Evolutionary conservation across 2,797 vertebrate species (phyloP).

Genomic region (Myotis pilosus): DNA sequence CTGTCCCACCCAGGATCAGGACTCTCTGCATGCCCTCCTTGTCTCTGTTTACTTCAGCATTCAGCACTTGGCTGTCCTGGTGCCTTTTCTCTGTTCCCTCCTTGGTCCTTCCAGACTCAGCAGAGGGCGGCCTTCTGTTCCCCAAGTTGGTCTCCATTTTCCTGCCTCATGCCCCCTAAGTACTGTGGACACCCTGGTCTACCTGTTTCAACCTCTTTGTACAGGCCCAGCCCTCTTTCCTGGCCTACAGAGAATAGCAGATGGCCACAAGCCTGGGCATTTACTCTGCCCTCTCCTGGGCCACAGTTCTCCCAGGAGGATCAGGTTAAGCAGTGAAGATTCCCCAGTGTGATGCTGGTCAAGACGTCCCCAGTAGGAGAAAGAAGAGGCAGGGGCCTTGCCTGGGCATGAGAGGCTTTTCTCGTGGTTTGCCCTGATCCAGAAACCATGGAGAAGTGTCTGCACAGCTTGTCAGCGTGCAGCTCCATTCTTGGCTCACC

Average conservation of each 20-base stretch:
- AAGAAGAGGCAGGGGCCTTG: background rate
- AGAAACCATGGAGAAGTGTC: background rate
- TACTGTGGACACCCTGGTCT: background rate
- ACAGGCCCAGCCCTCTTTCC: background rate
- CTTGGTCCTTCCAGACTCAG: background rate
- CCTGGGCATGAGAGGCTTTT: background rate
- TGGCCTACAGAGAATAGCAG: background rate
- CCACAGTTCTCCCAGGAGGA: background rate
- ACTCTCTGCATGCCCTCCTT: background rate
- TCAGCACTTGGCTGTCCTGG: background rate
- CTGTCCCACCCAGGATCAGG: background rate
- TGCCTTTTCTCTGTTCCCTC: background rate
- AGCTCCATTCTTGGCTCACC: background rate
- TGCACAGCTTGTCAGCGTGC: background rate
- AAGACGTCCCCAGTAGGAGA: background rate
- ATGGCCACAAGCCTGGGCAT: background rate
- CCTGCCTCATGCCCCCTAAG: background rate
- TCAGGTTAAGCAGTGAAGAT: background rate
- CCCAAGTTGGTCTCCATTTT: background rate
- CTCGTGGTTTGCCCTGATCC: background rate
- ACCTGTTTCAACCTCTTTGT: background rate
- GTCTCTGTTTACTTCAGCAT: background rate
- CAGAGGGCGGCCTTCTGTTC: background rate
- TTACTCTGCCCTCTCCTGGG: background rate
- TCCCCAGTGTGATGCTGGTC: no score